These are phyloP conservation scores for Sympetrum striolatum DNA, from an alignment of 2,888 invertebrate genomes.

Conservation along the genomic window DNA sequence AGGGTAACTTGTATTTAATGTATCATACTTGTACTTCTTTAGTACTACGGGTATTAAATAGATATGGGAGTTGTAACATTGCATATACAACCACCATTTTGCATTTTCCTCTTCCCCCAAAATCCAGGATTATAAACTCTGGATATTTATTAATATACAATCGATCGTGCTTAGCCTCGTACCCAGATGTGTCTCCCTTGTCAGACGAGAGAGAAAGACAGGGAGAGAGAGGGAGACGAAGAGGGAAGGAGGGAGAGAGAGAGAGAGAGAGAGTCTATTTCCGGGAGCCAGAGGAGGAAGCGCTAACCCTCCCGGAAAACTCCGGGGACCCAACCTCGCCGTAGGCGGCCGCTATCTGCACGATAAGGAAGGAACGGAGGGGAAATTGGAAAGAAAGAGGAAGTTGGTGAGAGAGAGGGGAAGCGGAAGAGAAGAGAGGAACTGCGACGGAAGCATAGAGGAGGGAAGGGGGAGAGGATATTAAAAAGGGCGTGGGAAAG, in stretches of 20 bases:
- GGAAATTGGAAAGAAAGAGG: neutral
- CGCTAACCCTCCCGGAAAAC: constrained; percentile 1
- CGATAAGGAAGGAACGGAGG: neutral
- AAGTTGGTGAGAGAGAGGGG: neutral
- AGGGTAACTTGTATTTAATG: too few species aligned
- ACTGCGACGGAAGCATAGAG: neutral
- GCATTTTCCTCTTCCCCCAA: too few species aligned
- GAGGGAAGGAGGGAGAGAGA: neutral
- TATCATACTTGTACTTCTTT: too few species aligned
- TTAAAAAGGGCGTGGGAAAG: too few species aligned
- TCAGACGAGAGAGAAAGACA: neutral
- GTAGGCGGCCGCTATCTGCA: neutral
- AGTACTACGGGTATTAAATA: too few species aligned
- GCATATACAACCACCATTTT: too few species aligned
- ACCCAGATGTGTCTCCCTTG: neutral
- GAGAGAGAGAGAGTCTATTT: constrained; percentile 10
- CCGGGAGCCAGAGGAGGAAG: constrained; percentile 30
- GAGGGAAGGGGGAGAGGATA: neutral
- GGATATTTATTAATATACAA: too few species aligned
- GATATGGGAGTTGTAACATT: too few species aligned
- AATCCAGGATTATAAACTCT: too few species aligned
- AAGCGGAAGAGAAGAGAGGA: neutral
- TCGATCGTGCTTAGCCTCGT: too few species aligned
- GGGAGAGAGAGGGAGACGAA: neutral
- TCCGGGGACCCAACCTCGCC: neutral